Evolutionary conservation across 2,797 vertebrate species (phyloP).

Genomic region (Iguana delicatissima): DNA sequence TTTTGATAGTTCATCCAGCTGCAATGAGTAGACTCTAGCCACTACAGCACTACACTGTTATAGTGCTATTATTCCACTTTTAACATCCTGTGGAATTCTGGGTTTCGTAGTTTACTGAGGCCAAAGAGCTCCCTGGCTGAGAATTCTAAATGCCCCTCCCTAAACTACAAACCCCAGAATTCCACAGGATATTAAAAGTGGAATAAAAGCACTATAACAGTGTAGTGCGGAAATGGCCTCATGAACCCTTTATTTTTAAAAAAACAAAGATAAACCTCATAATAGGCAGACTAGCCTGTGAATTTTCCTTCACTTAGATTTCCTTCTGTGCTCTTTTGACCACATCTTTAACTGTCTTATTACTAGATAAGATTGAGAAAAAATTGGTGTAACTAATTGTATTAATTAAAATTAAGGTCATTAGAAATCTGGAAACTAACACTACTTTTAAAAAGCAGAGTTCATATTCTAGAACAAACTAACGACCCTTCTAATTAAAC

Average conservation of each 20-base stretch:
- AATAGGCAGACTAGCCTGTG: conserved; percentile 13
- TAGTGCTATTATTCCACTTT: too few relatives aligned
- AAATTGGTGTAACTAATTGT: conserved; percentile 36
- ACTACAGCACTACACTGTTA: too few relatives aligned
- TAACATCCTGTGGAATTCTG: too few relatives aligned
- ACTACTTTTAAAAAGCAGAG: neutral
- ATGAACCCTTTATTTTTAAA: conserved; percentile 6
- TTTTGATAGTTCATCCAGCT: neutral
- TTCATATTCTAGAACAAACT: neutral
- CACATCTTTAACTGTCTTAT: conserved; percentile 22
- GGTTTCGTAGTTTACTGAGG: too few relatives aligned
- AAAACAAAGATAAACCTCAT: conserved; percentile 30
- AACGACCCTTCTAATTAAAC: neutral
- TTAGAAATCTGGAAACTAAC: conserved; percentile 28
- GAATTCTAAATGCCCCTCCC: too few relatives aligned
- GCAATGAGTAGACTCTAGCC: neutral
- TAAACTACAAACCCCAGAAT: too few relatives aligned
- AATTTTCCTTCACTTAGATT: conserved; percentile 26
- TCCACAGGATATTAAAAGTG: too few relatives aligned
- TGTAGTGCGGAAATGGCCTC: neutral
- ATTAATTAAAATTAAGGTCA: conserved; percentile 19
- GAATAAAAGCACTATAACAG: too few relatives aligned
- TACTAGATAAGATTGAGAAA: conserved; percentile 29
- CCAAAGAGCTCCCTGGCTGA: too few relatives aligned
- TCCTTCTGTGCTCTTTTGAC: conserved; percentile 21